A percentile compares a stretch with the other conserved stretches of the same genome.
Conservation (phyloP, 2,888 invertebrate species). For the Acrocera orbiculus region DNA sequence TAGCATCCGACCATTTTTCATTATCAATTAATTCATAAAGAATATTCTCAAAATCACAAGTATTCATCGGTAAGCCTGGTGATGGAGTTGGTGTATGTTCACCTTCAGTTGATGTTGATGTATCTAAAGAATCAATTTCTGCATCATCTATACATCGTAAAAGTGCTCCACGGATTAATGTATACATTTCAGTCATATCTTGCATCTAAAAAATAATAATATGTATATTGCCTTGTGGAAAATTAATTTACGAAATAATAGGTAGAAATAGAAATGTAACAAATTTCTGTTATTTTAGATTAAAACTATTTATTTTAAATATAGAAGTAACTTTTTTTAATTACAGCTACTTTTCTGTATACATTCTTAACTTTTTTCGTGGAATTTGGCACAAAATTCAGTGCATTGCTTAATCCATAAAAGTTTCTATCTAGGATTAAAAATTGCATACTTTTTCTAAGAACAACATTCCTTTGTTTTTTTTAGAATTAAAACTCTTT, state of each 20-base stretch:
- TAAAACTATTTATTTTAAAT: background rate
- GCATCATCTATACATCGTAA: slow-evolving; percentile 41
- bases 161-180: slow-evolving; percentile 39
- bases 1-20: slow-evolving; percentile 51
- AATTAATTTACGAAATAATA: too few relatives aligned
- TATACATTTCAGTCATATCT: slow-evolving; percentile 44
- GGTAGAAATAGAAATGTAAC: too few relatives aligned
- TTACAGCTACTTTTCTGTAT: too few relatives aligned
- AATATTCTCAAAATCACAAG: slow-evolving; percentile 25
- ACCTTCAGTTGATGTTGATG: slow-evolving; percentile 37
- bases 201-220: slow-evolving; percentile 37
- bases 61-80: slow-evolving; percentile 32
- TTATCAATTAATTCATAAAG: slow-evolving; percentile 29
- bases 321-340: too few relatives aligned
- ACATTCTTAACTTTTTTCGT: too few relatives aligned
- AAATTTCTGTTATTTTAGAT: background rate
- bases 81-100: slow-evolving; percentile 47
- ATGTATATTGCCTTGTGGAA: too few relatives aligned
- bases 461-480: too few relatives aligned
- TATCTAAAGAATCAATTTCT: slow-evolving; percentile 33
- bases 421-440: too few relatives aligned
- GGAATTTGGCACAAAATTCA: too few relatives aligned
- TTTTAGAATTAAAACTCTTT: too few relatives aligned
- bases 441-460: too few relatives aligned
- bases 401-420: too few relatives aligned